phyloP scores from a whole-genome alignment of 2,888 invertebrate genomes.

The Tyria jacobaeae region DNA sequence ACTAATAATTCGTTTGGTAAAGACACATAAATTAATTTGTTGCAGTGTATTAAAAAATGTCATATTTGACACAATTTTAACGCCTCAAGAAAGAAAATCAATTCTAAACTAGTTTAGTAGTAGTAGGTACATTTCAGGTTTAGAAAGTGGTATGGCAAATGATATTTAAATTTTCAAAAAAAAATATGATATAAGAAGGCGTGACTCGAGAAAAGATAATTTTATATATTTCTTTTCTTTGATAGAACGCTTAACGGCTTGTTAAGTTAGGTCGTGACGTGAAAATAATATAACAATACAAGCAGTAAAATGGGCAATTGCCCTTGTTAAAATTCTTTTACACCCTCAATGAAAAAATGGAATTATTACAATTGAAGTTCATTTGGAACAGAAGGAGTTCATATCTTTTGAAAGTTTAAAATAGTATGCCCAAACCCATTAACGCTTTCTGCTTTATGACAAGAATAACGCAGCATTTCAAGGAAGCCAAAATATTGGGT shows the following conservation, averaged over 20 bases:
- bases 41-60: too few species aligned
- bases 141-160: too few species aligned
- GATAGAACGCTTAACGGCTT: slow-evolving; percentile 63
- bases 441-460: neutral
- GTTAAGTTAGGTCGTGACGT: slow-evolving; percentile 54
- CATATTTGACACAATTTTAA: too few species aligned
- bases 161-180: too few species aligned
- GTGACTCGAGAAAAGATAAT: slow-evolving; percentile 44
- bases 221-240: slow-evolving; percentile 49
- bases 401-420: neutral
- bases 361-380: slow-evolving; percentile 15
- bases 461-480: neutral
- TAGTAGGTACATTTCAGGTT: too few species aligned
- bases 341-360: slow-evolving; percentile 22
- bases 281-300: slow-evolving; percentile 39
- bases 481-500: neutral
- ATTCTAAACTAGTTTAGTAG: too few species aligned
- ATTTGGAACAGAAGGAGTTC: slow-evolving; percentile 11
- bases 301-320: slow-evolving; percentile 25
- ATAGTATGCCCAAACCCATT: neutral
- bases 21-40: too few species aligned
- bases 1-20: too few species aligned
- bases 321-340: slow-evolving; percentile 43
- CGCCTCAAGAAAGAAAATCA: too few species aligned
- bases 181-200: slow-evolving; percentile 42